Percentiles rank a stretch among this genome's conserved stretches.
These are phyloP conservation scores for Sclerodermus sp. DNA, from an alignment of 2,888 invertebrate genomes.

Conservation along the genomic window DNA sequence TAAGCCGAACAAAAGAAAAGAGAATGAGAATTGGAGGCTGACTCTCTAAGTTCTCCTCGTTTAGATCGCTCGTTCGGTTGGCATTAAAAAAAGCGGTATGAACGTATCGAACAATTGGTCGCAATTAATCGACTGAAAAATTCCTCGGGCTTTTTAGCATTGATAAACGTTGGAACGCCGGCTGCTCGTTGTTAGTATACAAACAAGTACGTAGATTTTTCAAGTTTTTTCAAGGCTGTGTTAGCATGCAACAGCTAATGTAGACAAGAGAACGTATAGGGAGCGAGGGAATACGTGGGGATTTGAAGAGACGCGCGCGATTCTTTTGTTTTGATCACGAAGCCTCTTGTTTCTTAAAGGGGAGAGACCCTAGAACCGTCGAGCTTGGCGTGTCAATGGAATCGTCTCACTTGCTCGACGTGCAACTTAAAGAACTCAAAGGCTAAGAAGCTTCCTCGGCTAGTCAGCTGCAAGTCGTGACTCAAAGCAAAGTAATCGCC, in stretches of 20 bases:
- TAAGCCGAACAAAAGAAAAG: too few species aligned
- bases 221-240: constrained; percentile 30
- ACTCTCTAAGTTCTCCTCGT: background rate
- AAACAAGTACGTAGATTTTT: constrained; percentile 52
- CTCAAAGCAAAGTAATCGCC: constrained; percentile 17
- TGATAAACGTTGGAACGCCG: constrained; percentile 2
- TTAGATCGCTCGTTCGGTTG: background rate
- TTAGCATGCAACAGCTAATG: constrained; percentile 51
- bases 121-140: too few species aligned
- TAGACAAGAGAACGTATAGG: constrained; percentile 23
- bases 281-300: constrained; percentile 26
- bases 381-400: too few species aligned
- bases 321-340: constrained; percentile 4
- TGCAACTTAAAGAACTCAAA: too few species aligned
- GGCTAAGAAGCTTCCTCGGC: too few species aligned
- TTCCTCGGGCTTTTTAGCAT: background rate
- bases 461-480: too few species aligned
- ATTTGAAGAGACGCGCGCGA: constrained; percentile 17
- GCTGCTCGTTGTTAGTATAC: constrained; percentile 33
- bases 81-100: background rate
- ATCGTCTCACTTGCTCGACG: too few species aligned
- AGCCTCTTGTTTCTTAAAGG: too few species aligned
- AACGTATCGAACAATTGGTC: background rate
- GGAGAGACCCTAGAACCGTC: too few species aligned
- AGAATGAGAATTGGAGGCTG: background rate